Evolutionary conservation across 2,113 vertebrate species (phyloP), one percentile per base, ranked within the genome.

Genomic region (Mugil cephalus): DNA sequence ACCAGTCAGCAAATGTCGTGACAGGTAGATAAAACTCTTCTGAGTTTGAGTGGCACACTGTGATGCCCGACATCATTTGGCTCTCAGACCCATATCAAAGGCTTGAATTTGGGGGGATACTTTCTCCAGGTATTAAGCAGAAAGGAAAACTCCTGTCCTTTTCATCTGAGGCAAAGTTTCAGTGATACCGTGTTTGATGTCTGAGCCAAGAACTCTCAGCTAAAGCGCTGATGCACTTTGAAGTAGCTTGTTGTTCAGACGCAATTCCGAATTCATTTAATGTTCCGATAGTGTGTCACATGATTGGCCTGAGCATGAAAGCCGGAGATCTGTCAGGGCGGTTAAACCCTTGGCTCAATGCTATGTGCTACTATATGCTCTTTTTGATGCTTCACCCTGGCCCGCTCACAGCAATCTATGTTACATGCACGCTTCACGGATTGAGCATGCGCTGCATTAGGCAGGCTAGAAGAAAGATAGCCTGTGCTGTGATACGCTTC

Each of bases 211-310:
- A 70, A 77, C 68, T 79, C 84, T 74, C 64, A 50, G 42, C 60
- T 50, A 39, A 74, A 80, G 69, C 70, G 10, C 67, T 48, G 50
- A 48, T 17, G 65, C 66, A 51, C 90, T 90, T 90, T 91, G 83
- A 90, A 82, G 83, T 54, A 34, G 56, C 77, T 74, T 79, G 79
- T 85, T 80, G 82, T 76, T 74, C 74, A 65, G 65, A 58, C 69
- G 19, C 64, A 70, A 46, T 36, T 18, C 63, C 66, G 74, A 74
- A 82, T 79, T 83, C 21, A 54, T 68, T 75, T 51, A 74, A 68
- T 61, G 85, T 80, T 62, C 74, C 24, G 84, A 85, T 83, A 54
- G 86, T 13, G 60, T 58, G 77, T 82, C 86, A 85, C 85, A 52
- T 79, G 79, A 83, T 30, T 52, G 50, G 69, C 40, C 35, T 6